Base-by-base conservation (phyloP, 2,888 invertebrate genomes). In the Macaria liturata region DNA sequence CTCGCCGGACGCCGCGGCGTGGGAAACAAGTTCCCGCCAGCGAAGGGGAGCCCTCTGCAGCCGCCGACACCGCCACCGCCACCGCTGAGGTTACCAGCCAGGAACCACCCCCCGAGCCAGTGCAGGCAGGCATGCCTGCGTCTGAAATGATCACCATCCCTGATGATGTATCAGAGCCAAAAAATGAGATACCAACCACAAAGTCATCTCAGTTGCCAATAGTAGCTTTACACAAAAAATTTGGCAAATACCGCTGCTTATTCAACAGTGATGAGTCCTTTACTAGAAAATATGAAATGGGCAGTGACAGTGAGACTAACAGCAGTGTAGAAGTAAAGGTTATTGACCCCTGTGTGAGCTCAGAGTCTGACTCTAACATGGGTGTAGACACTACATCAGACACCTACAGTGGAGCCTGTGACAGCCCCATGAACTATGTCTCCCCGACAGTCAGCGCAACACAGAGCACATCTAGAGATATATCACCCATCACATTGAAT, bases 181-280 rank as follows among this genome's bases (percentile, higher is more conserved):
- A 63, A 51, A 66, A 80, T 49, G 72, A 76, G 40, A 59, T 44
- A 31, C 4, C 71, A 20, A 59, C 66, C 40, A 65, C 67, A 30
- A 85, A 84, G 64, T 70, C 80, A 51, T 72, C 70, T 59, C 77
- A 72, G 68, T 74, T 81, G 48, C 86, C 85, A 62, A 66, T 81
- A 49, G 82, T 90, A 67, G 86, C 84, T 54, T 71, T 86, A 56
- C 93, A 93, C 72, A 93, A 93, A 69, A 93, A 93, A 71, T 93
- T 93, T 71, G 93, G 93, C 45, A 93, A 93, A 78, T 93, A 92
- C 70, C 81, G 93, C 40, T 93, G 91, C 70, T 75, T 93, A 20
- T 84, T 91, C 62, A 87, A 86, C 64, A 89, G 76, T 78, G 90
- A 88, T 68, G 86, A 87, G 31, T 70, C 73, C 42, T 80, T 81